These are phyloP conservation scores for Agrotis clavis DNA, from an alignment of 2,888 invertebrate species.

Conservation along the genomic window DNA sequence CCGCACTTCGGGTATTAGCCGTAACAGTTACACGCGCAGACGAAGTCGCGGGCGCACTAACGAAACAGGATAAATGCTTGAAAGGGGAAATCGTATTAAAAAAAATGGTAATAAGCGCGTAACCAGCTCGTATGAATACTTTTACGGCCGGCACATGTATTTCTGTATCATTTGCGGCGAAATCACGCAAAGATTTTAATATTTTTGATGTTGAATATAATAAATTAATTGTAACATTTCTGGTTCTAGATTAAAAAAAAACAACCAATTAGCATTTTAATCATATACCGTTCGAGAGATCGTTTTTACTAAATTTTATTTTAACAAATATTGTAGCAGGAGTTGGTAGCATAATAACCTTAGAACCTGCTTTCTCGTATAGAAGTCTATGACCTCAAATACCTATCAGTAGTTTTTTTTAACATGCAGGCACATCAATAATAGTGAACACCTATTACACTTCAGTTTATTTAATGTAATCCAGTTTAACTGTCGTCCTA, in stretches of 20 bases:
- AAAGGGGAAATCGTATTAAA: no score
- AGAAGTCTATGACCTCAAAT: constrained; percentile 60
- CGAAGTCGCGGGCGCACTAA: no score
- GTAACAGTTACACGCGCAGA: no score
- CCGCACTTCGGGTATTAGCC: no score
- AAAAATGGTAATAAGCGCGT: constrained; percentile 30
- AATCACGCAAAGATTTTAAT: not conserved
- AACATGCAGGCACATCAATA: constrained; percentile 27
- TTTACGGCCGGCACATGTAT: constrained; percentile 15
- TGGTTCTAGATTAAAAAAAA: constrained; percentile 36
- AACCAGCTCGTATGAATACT: constrained; percentile 28
- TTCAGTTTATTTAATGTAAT: not conserved
- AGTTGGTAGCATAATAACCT: constrained; percentile 19
- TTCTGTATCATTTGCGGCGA: constrained; percentile 5
- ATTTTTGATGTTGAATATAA: constrained; percentile 18
- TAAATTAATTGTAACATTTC: constrained; percentile 47
- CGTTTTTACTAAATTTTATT: constrained; percentile 37
- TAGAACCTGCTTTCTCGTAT: constrained; percentile 49
- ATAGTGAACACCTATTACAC: constrained; percentile 15
- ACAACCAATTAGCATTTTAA: constrained; percentile 47
- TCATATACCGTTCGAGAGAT: constrained; percentile 38
- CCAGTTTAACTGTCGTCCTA: no score
- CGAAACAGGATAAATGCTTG: no score
- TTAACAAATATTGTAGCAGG: constrained; percentile 14
- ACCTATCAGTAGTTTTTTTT: constrained; percentile 40